Conservation (phyloP, 2,888 invertebrate genomes). For the Cheilosia variabilis region DNA sequence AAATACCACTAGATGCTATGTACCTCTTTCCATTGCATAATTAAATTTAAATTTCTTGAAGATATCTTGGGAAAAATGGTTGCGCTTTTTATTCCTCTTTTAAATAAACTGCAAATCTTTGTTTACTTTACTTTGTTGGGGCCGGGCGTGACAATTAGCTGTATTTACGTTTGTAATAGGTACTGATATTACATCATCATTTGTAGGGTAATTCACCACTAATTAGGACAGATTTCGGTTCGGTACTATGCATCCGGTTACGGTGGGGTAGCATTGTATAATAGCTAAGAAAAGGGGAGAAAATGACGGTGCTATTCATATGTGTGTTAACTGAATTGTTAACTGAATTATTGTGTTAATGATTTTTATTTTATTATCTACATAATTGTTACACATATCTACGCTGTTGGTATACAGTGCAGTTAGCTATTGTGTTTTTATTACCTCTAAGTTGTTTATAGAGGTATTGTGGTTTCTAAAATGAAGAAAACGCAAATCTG, state of each 20-base stretch:
- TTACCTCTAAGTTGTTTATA: no score
- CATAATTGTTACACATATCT: conserved; percentile 6
- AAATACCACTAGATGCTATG: conserved; percentile 6
- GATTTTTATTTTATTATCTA: conserved; percentile 1
- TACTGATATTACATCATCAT: conserved; percentile 33
- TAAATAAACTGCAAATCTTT: conserved; percentile 23
- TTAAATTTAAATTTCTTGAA: conserved; percentile 28
- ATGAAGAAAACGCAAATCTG: no score
- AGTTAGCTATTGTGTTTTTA: no score
- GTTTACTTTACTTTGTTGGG: conserved; percentile 41
- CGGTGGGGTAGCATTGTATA: not conserved
- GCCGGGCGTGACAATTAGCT: conserved; percentile 40
- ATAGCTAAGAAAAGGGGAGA: not conserved
- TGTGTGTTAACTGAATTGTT: not conserved
- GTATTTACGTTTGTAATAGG: conserved; percentile 19
- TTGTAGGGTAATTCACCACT: conserved; percentile 35
- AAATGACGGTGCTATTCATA: not conserved
- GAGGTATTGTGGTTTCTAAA: no score
- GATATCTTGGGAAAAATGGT: conserved; percentile 16
- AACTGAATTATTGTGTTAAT: conserved; percentile 2
- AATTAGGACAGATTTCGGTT: conserved; percentile 53
- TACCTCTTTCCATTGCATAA: conserved; percentile 22
- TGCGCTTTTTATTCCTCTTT: conserved; percentile 19
- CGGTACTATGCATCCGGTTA: conserved; percentile 42
- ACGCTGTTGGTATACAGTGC: not conserved